Percentiles rank a stretch among this genome's conserved stretches.
phyloP scores from a whole-genome alignment of 2,113 vertebrate species.

The Salvelinus fontinalis region DNA sequence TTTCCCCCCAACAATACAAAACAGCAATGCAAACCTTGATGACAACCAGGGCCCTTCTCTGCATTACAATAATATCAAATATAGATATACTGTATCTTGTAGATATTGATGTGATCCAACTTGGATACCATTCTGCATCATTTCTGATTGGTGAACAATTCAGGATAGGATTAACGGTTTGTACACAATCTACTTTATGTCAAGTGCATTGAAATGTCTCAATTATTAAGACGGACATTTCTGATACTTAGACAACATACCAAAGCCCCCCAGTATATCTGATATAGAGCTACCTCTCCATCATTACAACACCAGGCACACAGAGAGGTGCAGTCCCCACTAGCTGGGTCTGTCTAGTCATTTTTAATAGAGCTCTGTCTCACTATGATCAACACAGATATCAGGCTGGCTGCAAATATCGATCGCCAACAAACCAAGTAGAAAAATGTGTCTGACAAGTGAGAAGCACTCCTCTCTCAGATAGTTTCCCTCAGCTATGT shows the following conservation, averaged over 20 bases:
- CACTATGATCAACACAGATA: constrained; percentile 46
- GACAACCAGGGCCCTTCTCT: constrained; percentile 15
- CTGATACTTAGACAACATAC: no score
- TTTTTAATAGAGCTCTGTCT: constrained; percentile 43
- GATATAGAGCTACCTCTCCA: no score
- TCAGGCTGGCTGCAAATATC: constrained; percentile 42
- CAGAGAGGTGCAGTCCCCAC: no score
- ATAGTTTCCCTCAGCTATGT: constrained; percentile 23
- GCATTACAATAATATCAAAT: constrained; percentile 18
- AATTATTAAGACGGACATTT: no score
- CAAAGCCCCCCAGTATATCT: no score
- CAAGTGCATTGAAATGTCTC: no score
- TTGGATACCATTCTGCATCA: not conserved
- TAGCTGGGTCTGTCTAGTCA: constrained; percentile 12
- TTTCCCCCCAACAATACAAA: constrained; percentile 38
- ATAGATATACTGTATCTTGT: not conserved
- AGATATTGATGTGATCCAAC: not conserved
- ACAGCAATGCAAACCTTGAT: constrained; percentile 47
- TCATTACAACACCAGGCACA: no score
- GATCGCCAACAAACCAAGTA: constrained; percentile 48
- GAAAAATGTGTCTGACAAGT: constrained; percentile 61
- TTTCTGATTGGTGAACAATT: not conserved
- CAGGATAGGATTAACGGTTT: no score
- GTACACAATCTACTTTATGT: no score
- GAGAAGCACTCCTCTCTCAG: constrained; percentile 39